Base-by-base conservation (phyloP, 2,888 invertebrate genomes). In the Hedya salicella region DNA sequence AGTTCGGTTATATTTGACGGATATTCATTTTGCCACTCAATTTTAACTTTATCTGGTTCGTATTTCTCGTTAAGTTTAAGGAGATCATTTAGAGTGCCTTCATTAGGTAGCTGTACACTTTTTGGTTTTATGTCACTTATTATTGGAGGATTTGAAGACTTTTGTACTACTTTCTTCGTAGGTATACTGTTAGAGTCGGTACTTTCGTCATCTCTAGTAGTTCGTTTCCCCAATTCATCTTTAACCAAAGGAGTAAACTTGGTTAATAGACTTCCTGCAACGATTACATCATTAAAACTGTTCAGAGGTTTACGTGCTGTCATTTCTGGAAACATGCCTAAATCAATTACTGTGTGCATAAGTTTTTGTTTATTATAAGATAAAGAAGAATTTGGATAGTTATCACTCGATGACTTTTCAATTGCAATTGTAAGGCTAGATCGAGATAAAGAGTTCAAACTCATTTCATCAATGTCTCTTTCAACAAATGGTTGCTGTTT, bases 1-100 rank as follows among this genome's bases (percentile, higher is more conserved):
- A 91, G 72, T 11, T 88, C 86, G 14, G 73, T 61, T 8, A 82
- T 67, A 62, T 75, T 77, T 0, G 70, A 68, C 4, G 81, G 77
- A 54, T 73, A 70, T 17, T 68, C 71, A n/a, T 68, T 68, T 50
- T 70, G 73, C 1, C 67, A 62, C 56, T 83, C 83, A n/a, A 82
- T 78, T 3, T 76, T 70, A 69, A 72, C 75, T 0, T 70, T 63
- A 69, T 71, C 78, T 57, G 70, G 76, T 49, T 78, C 73, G 4
- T 61, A 25, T 40, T 77, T 73, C 16, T 79, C 74, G 42, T 67
- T 71, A 59, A 80, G 75, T 30, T 75, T 74, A 2, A 84, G 61
- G 16, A 82, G 73, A 14, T 78, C 73, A 72, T 79, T 80, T 16
- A 86, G 80, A n/a, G 69, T 64, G 1, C 59, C 62, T 62, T 83